Percentiles rank a stretch among this genome's conserved stretches.
phyloP scores from a whole-genome alignment of 2,113 vertebrate species.

The human (Homo sapiens) region DNA sequence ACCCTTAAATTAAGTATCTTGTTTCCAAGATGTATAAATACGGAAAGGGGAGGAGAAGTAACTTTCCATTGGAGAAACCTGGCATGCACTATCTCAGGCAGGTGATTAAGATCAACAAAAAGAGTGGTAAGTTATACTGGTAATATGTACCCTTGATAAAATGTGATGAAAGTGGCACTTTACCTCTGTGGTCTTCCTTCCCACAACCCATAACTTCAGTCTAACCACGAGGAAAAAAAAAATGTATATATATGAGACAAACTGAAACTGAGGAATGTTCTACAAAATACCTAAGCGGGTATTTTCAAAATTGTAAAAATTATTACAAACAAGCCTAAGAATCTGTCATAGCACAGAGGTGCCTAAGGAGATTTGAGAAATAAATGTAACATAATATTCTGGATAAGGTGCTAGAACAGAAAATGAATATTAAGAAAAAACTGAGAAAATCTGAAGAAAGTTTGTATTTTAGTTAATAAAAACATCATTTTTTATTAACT shows the following conservation, averaged over 20 bases:
- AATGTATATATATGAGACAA: not conserved
- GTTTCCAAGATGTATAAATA: not conserved
- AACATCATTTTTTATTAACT: no score
- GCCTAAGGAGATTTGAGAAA: not conserved
- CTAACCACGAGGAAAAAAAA: not conserved
- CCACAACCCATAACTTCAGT: not conserved
- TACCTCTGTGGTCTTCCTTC: not conserved
- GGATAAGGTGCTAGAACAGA: not conserved
- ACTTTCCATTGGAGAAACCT: not conserved
- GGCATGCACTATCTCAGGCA: not conserved
- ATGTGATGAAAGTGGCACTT: not conserved
- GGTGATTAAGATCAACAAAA: not conserved
- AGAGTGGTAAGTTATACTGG: not conserved
- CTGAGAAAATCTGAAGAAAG: not conserved
- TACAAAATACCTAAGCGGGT: not conserved
- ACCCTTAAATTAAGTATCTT: not conserved
- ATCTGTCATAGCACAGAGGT: not conserved
- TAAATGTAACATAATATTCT: not conserved
- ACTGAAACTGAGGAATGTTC: not conserved
- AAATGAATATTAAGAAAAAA: not conserved
- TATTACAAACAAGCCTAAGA: not conserved
- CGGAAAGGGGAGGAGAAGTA: not conserved
- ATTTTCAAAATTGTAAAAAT: not conserved
- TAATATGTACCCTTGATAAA: not conserved
- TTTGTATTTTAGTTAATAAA: not conserved